phyloP scores from a whole-genome alignment of 2,797 vertebrate species.

The Sarcoramphus papa region DNA sequence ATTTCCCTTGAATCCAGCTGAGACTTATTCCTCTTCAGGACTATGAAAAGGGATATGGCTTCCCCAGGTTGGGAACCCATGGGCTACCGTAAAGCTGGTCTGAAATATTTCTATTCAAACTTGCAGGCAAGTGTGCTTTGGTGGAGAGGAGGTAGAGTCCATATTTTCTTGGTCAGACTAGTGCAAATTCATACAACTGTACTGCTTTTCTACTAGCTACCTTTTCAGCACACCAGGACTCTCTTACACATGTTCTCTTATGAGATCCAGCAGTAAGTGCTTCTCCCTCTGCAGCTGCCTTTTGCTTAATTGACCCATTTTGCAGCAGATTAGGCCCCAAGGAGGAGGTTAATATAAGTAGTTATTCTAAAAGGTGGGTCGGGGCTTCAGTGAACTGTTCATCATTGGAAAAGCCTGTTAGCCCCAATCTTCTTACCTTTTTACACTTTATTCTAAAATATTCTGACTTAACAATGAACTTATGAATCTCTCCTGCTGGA shows the following conservation, averaged over 20 bases:
- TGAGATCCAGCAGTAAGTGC: background rate
- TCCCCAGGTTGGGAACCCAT: background rate
- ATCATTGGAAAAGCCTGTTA: background rate
- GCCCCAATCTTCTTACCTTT: background rate
- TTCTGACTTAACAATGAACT: background rate
- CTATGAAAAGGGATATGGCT: background rate
- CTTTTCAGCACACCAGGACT: background rate
- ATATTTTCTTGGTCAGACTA: background rate
- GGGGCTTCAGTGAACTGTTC: background rate
- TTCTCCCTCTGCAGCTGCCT: slow-evolving; percentile 1
- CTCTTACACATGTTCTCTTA: background rate
- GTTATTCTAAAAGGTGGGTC: background rate
- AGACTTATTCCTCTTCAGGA: background rate
- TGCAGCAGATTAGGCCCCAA: background rate
- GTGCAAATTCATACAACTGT: background rate
- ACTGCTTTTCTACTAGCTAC: background rate
- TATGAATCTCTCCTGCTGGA: background rate
- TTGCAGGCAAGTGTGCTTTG: background rate
- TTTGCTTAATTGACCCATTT: background rate
- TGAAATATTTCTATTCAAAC: background rate
- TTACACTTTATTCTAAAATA: background rate
- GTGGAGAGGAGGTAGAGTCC: background rate
- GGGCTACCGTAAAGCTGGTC: background rate
- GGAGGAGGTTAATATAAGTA: background rate
- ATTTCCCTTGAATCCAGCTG: background rate